Conservation (phyloP, 2,113 vertebrate species). For the Mastomys natalensis region DNA sequence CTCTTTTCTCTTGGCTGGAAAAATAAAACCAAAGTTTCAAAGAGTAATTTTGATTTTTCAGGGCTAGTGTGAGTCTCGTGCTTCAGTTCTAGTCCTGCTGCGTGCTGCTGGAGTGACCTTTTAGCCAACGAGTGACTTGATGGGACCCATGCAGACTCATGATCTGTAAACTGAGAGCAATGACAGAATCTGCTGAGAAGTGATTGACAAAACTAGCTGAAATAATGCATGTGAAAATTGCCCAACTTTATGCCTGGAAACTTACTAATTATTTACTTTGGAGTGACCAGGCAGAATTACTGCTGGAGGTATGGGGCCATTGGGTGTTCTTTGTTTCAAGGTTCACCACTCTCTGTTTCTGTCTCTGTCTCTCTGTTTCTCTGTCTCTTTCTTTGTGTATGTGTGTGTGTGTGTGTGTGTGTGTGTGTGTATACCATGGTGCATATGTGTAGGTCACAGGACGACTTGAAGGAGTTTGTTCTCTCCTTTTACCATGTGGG, state of each 20-base stretch:
- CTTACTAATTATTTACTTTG: not conserved
- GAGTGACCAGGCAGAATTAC: not conserved
- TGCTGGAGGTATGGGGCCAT: not conserved
- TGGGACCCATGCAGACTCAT: not conserved
- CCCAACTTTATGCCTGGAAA: slow-evolving; percentile 40
- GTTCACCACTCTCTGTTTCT: too few species aligned
- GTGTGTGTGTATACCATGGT: too few species aligned
- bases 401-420: too few species aligned
- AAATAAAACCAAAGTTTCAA: slow-evolving; percentile 9
- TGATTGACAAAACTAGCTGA: slow-evolving; percentile 20
- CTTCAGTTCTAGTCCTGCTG: not conserved
- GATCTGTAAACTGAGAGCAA: not conserved
- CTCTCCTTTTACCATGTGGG: not conserved
- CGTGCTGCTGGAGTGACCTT: not conserved
- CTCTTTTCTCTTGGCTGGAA: not conserved
- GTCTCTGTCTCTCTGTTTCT: too few species aligned
- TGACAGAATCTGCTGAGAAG: not conserved
- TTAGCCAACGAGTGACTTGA: not conserved
- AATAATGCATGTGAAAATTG: not conserved
- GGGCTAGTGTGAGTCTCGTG: not conserved
- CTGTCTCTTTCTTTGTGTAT: too few species aligned
- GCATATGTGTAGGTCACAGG: not conserved
- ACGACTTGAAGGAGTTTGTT: not conserved
- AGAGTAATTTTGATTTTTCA: not conserved
- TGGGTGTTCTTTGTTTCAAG: not conserved